Evolutionary conservation across 2,888 invertebrate genomes (phyloP).

Genomic region (Plebejus anna): DNA sequence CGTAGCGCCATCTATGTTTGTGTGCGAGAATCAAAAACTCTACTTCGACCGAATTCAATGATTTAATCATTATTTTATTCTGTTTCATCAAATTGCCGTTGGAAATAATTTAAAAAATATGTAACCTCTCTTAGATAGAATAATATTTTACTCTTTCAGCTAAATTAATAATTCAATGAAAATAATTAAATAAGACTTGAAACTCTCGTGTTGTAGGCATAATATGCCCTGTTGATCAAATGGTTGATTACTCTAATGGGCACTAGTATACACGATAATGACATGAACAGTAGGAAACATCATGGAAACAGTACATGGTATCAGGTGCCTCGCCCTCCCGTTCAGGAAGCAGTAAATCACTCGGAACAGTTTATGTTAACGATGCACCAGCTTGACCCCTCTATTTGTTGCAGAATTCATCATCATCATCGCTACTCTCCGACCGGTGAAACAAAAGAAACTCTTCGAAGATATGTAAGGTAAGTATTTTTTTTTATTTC

Average conservation of each 20-base stretch:
- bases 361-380: constrained; percentile 33
- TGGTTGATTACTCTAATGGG: too few species aligned
- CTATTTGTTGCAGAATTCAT: constrained; percentile 4
- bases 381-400: constrained; percentile 24
- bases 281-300: not conserved
- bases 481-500: too few species aligned
- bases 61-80: not conserved
- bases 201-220: too few species aligned
- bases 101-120: not conserved
- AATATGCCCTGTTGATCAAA: too few species aligned
- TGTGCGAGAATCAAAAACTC: not conserved
- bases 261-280: too few species aligned
- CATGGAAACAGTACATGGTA: constrained; percentile 39
- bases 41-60: not conserved
- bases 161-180: too few species aligned
- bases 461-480: too few species aligned
- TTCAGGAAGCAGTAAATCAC: constrained; percentile 75
- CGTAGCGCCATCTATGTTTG: constrained; percentile 20
- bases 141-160: too few species aligned
- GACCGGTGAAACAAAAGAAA: not conserved
- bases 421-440: not conserved
- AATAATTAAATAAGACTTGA: too few species aligned
- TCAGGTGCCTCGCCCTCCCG: constrained; percentile 55
- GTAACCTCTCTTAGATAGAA: too few species aligned
- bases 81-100: not conserved